A percentile compares a stretch with the other conserved stretches of the same genome.
Conservation (phyloP, 2,113 vertebrate species). For the Paraplagusia blochii region DNA sequence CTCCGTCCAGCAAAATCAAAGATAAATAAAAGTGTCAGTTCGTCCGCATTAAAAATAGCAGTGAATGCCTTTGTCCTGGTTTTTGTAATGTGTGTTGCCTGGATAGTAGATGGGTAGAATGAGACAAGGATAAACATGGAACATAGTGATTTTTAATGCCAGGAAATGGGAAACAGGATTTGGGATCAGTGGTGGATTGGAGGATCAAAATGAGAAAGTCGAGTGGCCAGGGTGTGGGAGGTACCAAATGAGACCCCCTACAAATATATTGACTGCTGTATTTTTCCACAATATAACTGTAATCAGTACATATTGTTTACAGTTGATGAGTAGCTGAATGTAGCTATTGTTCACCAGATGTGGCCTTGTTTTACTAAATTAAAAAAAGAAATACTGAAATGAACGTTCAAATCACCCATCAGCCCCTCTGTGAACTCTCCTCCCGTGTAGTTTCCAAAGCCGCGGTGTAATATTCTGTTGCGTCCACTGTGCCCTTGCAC, state of each 20-base stretch:
- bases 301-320: no score
- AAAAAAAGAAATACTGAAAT: no score
- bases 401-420: neutral
- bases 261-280: neutral
- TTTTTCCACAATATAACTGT: neutral
- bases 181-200: neutral
- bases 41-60: no score
- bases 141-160: conserved; percentile 1
- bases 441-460: neutral
- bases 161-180: neutral
- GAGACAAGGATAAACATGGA: conserved; percentile 2
- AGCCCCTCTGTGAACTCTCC: neutral
- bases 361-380: neutral
- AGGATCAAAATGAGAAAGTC: neutral
- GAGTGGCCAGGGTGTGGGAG: neutral
- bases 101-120: neutral
- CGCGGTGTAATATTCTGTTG: conserved; percentile 16
- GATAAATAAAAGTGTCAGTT: no score
- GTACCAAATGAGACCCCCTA: neutral
- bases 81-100: neutral
- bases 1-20: neutral
- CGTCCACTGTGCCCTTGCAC: conserved; percentile 10
- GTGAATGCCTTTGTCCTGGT: no score
- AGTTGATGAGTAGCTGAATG: neutral
- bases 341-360: neutral